Evolutionary conservation across 2,888 invertebrate genomes (phyloP).

Genomic region (Copidosoma aretas): DNA sequence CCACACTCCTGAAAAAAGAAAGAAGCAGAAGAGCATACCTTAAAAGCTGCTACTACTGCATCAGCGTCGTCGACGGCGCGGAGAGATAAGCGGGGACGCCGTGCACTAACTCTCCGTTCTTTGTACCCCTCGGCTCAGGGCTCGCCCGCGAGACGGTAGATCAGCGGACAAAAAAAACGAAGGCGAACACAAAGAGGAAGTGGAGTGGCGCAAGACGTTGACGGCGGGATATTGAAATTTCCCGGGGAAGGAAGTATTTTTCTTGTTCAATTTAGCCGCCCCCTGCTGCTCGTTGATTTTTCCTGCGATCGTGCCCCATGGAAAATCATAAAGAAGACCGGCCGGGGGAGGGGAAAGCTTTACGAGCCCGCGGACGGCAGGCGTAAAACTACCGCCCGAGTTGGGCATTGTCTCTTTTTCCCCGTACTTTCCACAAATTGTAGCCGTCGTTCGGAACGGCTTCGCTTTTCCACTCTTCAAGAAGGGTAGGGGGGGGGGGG

Average conservation of each 20-base stretch:
- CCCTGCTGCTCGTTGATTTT: slow-evolving; percentile 1
- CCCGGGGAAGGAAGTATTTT: slow-evolving; percentile 30
- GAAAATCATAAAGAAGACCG: slow-evolving; percentile 27
- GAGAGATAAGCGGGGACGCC: background rate
- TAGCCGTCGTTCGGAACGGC: too few relatives aligned
- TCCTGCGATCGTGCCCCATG: background rate
- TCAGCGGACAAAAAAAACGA: background rate
- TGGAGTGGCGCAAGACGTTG: slow-evolving; percentile 15
- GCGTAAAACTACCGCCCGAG: background rate
- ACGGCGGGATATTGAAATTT: slow-evolving; percentile 39
- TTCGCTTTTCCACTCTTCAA: too few relatives aligned
- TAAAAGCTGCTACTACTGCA: too few relatives aligned
- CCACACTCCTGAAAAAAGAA: background rate
- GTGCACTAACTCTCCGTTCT: background rate
- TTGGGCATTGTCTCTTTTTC: background rate
- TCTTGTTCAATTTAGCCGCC: slow-evolving; percentile 30
- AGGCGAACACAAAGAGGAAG: background rate
- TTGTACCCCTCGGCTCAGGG: background rate
- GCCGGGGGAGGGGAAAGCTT: background rate
- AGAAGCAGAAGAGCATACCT: background rate
- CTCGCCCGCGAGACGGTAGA: background rate
- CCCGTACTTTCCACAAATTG: background rate
- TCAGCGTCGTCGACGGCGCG: too few relatives aligned
- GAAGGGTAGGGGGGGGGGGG: too few relatives aligned
- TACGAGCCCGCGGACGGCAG: slow-evolving; percentile 14